phyloP scores from a whole-genome alignment of 1,140 invertebrate species.

The Macrobrachium nipponense region DNA sequence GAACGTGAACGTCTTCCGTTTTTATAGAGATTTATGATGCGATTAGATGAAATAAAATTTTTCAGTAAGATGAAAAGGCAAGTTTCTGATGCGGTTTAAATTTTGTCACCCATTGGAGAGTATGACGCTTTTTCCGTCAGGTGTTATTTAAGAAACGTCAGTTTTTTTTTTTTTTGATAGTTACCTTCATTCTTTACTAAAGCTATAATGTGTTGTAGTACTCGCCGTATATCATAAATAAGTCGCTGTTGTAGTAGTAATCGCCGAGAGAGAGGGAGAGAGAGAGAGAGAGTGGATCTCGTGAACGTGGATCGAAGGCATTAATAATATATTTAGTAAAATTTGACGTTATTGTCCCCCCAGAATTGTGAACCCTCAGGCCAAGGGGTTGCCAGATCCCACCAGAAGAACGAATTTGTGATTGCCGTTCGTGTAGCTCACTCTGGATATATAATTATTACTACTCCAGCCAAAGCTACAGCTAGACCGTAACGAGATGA shows the following conservation, averaged over 20 bases:
- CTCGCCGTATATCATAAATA: not conserved
- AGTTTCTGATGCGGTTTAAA: too few species aligned
- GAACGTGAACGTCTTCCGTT: too few species aligned
- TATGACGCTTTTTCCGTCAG: too few species aligned
- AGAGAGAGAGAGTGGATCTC: constrained; percentile 35
- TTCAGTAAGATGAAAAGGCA: too few species aligned
- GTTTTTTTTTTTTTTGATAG: too few species aligned
- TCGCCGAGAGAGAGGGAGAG: constrained; percentile 22
- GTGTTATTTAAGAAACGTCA: too few species aligned
- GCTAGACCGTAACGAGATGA: too few species aligned
- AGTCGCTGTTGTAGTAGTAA: not conserved
- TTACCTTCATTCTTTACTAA: too few species aligned
- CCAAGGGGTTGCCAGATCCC: constrained; percentile 29
- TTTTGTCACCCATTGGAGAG: too few species aligned
- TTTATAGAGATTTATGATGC: too few species aligned
- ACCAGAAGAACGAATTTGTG: constrained; percentile 23
- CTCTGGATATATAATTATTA: constrained; percentile 5
- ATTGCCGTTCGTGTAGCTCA: not conserved
- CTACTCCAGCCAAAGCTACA: too few species aligned
- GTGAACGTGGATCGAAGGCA: constrained; percentile 47
- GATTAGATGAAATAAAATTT: too few species aligned
- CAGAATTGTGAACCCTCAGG: constrained; percentile 2
- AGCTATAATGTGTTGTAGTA: not conserved
- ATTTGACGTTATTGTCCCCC: constrained; percentile 54
- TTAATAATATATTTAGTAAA: constrained; percentile 58